Evolutionary conservation across 2,113 vertebrate genomes (phyloP).

Genomic region (Acanthochromis polyacanthus): DNA sequence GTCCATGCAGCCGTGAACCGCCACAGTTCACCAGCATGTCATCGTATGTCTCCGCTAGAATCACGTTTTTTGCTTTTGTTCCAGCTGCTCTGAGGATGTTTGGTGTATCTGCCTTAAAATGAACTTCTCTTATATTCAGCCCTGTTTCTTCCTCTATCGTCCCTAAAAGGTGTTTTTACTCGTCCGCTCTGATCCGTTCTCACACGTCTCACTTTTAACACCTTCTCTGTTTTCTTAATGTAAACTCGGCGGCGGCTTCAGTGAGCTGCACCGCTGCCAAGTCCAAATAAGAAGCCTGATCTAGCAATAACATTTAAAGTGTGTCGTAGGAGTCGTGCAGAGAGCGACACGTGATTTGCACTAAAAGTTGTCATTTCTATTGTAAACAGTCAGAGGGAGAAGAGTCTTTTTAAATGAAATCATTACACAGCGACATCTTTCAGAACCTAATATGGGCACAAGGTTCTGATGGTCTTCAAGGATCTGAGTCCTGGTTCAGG

Average conservation of each 20-base stretch:
- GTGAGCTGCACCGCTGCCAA: constrained; percentile 11
- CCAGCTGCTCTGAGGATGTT: not conserved
- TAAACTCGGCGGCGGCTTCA: constrained; percentile 19
- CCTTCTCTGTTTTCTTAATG: constrained; percentile 47
- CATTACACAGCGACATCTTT: constrained; percentile 23
- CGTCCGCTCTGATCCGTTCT: constrained; percentile 76
- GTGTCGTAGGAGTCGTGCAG: constrained; percentile 19
- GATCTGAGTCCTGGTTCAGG: constrained; percentile 26
- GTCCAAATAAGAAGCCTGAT: constrained; percentile 28
- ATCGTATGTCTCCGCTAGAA: too few species aligned
- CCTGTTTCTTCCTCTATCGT: not conserved
- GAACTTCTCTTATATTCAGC: constrained; percentile 1
- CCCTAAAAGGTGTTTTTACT: constrained; percentile 47
- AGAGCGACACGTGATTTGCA: constrained; percentile 39
- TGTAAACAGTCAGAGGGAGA: constrained; percentile 33
- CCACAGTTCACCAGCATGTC: not conserved
- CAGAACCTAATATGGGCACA: constrained; percentile 61
- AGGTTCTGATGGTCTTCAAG: constrained; percentile 4
- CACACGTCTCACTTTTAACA: constrained; percentile 85
- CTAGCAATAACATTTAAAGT: constrained; percentile 5
- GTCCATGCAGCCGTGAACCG: not conserved
- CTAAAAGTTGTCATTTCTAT: constrained; percentile 21
- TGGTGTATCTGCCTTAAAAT: not conserved
- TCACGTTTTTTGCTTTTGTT: not conserved
- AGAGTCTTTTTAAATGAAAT: constrained; percentile 3